These are phyloP conservation scores for Bimastos eiseni DNA, from an alignment of 2,888 invertebrate species.

Conservation along the genomic window DNA sequence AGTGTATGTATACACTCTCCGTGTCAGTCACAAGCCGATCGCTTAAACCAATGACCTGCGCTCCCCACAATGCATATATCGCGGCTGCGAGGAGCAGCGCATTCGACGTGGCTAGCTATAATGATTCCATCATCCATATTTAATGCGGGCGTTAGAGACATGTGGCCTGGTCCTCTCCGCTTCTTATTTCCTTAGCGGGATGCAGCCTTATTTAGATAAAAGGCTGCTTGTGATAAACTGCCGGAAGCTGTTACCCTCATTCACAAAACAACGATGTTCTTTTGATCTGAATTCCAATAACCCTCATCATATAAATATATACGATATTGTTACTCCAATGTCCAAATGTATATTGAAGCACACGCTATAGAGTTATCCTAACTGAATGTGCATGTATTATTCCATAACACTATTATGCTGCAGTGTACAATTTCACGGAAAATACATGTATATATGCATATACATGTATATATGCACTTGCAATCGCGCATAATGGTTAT, in stretches of 20 bases:
- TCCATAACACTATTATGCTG: too few species aligned
- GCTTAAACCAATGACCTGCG: too few species aligned
- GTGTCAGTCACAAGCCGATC: too few species aligned
- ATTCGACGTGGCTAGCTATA: neutral
- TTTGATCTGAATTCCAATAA: neutral
- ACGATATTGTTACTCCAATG: neutral
- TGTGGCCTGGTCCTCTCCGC: neutral
- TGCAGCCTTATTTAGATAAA: neutral
- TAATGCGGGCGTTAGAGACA: neutral
- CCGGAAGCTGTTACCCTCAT: neutral
- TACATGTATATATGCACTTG: too few species aligned
- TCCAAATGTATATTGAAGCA: too few species aligned
- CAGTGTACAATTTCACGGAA: too few species aligned
- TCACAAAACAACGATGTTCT: neutral
- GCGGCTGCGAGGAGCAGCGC: neutral
- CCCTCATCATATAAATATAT: neutral
- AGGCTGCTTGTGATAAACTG: neutral
- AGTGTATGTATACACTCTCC: too few species aligned
- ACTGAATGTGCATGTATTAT: too few species aligned
- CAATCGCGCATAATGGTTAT: too few species aligned
- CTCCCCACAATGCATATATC: too few species aligned
- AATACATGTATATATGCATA: too few species aligned
- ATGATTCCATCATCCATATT: neutral
- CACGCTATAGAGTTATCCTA: too few species aligned
- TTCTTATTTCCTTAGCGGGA: neutral